Evolutionary conservation across 2,888 invertebrate genomes (phyloP).

Genomic region (Volucella zonaria): DNA sequence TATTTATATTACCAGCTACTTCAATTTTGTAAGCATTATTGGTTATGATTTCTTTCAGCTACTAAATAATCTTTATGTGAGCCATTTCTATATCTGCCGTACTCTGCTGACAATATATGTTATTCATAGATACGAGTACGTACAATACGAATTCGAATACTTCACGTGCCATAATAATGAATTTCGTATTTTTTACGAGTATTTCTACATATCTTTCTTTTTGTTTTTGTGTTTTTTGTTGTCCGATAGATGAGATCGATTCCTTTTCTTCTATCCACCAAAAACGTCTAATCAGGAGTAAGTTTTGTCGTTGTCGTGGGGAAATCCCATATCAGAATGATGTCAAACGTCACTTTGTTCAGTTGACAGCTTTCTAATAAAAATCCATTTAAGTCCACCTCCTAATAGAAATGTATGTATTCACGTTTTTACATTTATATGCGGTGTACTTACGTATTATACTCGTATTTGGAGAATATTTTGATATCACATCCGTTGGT

Average conservation of each 20-base stretch:
- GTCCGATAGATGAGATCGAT: constrained; percentile 24
- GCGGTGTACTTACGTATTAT: no score
- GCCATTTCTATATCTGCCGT: background rate
- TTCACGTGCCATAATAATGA: constrained; percentile 42
- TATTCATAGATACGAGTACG: no score
- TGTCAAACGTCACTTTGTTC: constrained; percentile 48
- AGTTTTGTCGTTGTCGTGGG: constrained; percentile 13
- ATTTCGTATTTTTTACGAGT: background rate
- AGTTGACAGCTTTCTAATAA: constrained; percentile 43
- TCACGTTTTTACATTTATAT: background rate
- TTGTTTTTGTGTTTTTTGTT: constrained; percentile 10
- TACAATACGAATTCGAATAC: background rate
- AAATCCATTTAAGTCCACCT: constrained; percentile 31
- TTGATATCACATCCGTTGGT: constrained; percentile 35
- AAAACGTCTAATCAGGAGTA: constrained; percentile 4
- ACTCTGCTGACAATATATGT: no score
- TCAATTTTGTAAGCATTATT: constrained; percentile 51
- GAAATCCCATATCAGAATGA: constrained; percentile 39
- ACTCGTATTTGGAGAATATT: background rate
- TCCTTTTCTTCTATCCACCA: constrained; percentile 21
- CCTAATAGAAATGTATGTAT: background rate
- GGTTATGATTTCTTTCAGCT: constrained; percentile 49
- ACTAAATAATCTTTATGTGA: constrained; percentile 46
- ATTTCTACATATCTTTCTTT: background rate
- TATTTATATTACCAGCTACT: constrained; percentile 62